Evolutionary conservation across 2,113 vertebrate genomes (phyloP).

Genomic region (Mormoops blainvillei): DNA sequence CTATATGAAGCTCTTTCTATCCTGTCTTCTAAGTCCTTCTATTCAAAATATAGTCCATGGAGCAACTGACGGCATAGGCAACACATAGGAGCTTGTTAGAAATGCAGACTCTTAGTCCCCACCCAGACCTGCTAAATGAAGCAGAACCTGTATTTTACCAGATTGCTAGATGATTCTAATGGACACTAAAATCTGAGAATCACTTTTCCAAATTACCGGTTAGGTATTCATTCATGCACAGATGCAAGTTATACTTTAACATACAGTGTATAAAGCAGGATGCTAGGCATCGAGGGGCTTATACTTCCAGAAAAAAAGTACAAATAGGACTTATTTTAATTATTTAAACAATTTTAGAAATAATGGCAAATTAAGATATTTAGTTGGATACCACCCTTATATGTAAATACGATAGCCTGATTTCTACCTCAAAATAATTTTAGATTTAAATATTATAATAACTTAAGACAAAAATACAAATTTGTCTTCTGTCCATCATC

Average conservation of each 20-base stretch:
- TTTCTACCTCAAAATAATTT: conserved; percentile 13
- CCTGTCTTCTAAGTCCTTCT: neutral
- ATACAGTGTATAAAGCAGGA: neutral
- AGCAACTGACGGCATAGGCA: neutral
- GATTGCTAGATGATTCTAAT: neutral
- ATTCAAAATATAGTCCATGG: neutral
- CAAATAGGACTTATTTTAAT: neutral
- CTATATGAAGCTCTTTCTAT: neutral
- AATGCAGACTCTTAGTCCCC: neutral
- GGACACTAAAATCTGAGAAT: neutral
- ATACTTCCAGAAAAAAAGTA: neutral
- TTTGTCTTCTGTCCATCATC: neutral
- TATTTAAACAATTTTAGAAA: neutral
- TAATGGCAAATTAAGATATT: neutral
- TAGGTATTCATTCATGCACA: neutral
- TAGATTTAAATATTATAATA: neutral
- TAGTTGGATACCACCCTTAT: neutral
- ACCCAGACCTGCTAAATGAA: neutral
- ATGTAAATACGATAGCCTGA: neutral
- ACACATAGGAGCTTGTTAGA: neutral
- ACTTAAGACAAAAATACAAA: conserved; percentile 14
- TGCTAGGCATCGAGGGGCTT: neutral
- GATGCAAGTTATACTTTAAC: neutral
- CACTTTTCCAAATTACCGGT: neutral
- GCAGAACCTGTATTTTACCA: neutral